Conservation (phyloP, 2,113 vertebrate species). For the Gobio gobio region DNA sequence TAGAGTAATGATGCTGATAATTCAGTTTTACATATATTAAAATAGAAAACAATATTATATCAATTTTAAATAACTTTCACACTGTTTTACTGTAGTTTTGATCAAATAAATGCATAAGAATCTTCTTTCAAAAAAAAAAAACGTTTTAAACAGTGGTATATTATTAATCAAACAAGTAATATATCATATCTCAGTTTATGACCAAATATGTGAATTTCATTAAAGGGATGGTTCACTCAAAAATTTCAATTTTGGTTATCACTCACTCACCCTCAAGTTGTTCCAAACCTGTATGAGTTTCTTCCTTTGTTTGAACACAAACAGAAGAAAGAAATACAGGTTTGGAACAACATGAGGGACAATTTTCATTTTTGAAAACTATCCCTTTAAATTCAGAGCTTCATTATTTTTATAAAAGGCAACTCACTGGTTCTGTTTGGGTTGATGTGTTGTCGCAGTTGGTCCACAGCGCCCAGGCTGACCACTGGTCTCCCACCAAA, state of each 20-base stretch:
- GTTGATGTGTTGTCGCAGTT: conserved; percentile 89
- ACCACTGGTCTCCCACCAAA: conserved; percentile 91
- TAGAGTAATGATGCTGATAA: neutral
- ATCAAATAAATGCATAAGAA: neutral
- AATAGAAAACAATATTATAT: neutral
- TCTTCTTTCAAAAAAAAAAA: neutral
- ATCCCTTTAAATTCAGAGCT: too few relatives aligned
- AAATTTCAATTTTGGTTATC: too few relatives aligned
- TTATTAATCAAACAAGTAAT: neutral
- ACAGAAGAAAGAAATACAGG: too few relatives aligned
- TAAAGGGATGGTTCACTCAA: too few relatives aligned
- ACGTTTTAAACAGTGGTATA: neutral
- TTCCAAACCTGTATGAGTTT: too few relatives aligned
- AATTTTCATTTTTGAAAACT: too few relatives aligned
- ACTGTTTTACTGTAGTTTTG: neutral
- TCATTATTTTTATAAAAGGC: too few relatives aligned
- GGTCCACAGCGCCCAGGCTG: conserved; percentile 87
- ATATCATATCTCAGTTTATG: neutral
- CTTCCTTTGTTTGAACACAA: too few relatives aligned
- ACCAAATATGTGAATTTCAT: neutral
- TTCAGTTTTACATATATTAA: neutral
- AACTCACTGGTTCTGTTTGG: conserved; percentile 89
- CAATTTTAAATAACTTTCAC: neutral
- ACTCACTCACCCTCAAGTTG: too few relatives aligned
- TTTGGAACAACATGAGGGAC: too few relatives aligned